Evolutionary conservation across 2,113 vertebrate species (phyloP).

Genomic region (Gnathochromis pfefferi): DNA sequence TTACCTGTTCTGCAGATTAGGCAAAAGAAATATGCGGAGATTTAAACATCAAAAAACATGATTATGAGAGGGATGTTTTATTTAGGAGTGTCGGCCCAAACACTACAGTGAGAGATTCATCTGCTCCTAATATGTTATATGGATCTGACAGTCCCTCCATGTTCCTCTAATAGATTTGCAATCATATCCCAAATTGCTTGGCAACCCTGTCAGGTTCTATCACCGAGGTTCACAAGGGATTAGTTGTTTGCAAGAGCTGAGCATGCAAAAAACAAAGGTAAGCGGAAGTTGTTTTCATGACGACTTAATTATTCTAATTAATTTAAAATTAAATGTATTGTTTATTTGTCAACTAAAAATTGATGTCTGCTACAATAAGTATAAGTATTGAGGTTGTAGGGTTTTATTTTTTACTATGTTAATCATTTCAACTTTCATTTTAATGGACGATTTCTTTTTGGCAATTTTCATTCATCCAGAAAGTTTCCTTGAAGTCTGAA

Average conservation of each 20-base stretch:
- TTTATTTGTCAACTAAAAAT: background rate
- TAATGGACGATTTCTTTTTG: background rate
- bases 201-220: background rate
- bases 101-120: background rate
- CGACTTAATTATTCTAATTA: background rate
- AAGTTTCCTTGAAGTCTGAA: background rate
- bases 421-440: background rate
- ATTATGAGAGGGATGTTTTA: background rate
- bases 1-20: background rate
- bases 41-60: background rate
- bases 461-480: background rate
- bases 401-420: background rate
- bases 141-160: background rate
- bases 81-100: background rate
- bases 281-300: background rate
- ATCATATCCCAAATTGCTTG: conserved; percentile 13
- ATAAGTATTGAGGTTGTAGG: background rate
- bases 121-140: background rate
- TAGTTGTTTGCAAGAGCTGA: background rate
- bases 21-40: background rate
- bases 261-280: background rate
- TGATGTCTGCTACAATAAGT: background rate
- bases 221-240: background rate
- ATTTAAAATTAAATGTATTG: background rate
- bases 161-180: conserved; percentile 5